A percentile compares a stretch with the other conserved stretches of the same genome.
Evolutionary conservation across 92 coral and sea anemone species (phyloP).

Genomic region (Epizoanthus scotinus): DNA sequence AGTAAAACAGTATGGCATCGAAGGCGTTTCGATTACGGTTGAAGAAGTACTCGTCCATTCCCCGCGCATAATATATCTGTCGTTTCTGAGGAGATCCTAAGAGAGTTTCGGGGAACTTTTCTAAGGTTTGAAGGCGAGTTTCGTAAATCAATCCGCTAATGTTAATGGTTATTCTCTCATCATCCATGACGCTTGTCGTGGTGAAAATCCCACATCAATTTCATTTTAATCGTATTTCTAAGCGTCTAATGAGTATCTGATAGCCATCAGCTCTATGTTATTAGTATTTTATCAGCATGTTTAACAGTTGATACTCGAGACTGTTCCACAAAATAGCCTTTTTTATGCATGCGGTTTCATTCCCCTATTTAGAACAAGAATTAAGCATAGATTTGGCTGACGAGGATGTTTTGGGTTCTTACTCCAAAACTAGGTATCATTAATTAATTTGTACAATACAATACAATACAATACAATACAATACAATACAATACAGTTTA

Average conservation of each 20-base stretch:
- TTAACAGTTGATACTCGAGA: not conserved
- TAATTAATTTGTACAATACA: too few relatives aligned
- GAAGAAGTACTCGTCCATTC: constrained; percentile 47
- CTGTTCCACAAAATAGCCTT: not conserved
- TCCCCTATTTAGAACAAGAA: too few relatives aligned
- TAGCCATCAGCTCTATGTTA: not conserved
- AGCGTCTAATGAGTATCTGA: not conserved
- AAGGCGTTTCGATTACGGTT: constrained; percentile 60
- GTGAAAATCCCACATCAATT: not conserved
- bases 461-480: too few relatives aligned
- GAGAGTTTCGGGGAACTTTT: constrained; percentile 48
- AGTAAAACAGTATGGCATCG: constrained; percentile 53
- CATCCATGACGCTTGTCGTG: not conserved
- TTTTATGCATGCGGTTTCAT: not conserved
- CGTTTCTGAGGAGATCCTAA: constrained; percentile 51
- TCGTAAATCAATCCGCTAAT: constrained; percentile 55
- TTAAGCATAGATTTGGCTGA: too few relatives aligned
- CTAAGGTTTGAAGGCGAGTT: constrained; percentile 45
- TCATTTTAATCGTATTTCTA: not conserved
- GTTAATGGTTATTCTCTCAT: constrained; percentile 47
- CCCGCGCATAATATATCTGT: constrained; percentile 38
- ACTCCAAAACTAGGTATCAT: too few relatives aligned
- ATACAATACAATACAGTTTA: too few relatives aligned
- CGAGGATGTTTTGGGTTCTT: too few relatives aligned
- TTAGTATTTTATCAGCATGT: not conserved